Evolutionary conservation across 2,888 invertebrate species (phyloP), one percentile per base, ranked within the genome.

Genomic region (Hipparchia semele): DNA sequence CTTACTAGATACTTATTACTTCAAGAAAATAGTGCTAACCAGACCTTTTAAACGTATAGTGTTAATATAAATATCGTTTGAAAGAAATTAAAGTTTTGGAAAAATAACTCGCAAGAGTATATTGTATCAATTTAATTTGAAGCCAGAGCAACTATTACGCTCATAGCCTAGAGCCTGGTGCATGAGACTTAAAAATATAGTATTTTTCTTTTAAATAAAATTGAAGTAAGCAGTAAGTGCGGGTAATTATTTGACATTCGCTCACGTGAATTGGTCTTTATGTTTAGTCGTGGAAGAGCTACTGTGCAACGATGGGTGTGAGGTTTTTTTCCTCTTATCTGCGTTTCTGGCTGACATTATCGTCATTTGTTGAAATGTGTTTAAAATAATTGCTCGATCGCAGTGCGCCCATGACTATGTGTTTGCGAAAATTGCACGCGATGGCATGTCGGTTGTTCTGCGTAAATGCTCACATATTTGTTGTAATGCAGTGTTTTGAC

Each of bases 311-410:
- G 85, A 84, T 81, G 78, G 82, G 81, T 83, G 85, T 86, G 85
- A 84, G 84, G 81, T 85, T 84, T 87, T 85, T 87, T 88, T 87
- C 83, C 69, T 86, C 83, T 89, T 91, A 90, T 90, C 89, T 88
- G 81, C 77, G 80, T 80, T 83, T 83, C 82, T 82, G 85, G 82
- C 92, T 89, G 91, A 90, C 90, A 92, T 92, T 92, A 92, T 89
- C 89, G 86, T 91, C 91, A 90, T 91, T 93, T 92, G 93, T 93
- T 92, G 92, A 93, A 94, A 92, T 90, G 93, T 91, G 86, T 93
- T 94, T 94, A 94, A 92, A 93, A 92, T 94, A 94, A 94, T 94
- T 93, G 92, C 86, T 84, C 84, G 86, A 84, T 86, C 82, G 86
- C 88, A 84, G 87, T 87, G 91, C 85, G 87, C 88, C 83, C 90